Conservation (phyloP, 2,113 vertebrate species). For the Columbina picui region DNA sequence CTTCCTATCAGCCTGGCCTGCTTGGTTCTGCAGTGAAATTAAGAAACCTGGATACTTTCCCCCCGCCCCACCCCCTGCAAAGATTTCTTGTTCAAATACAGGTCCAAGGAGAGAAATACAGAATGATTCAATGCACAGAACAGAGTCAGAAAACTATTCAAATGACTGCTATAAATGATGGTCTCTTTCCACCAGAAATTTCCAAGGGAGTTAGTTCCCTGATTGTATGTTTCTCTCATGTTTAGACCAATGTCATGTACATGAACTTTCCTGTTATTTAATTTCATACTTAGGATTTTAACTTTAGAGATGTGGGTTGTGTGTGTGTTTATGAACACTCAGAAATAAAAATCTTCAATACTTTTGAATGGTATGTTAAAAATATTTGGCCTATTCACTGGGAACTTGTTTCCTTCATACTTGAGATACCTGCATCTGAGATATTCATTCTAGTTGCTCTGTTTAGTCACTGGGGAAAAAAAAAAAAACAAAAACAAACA, state of each 20-base stretch:
- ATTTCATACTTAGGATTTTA: constrained; percentile 3
- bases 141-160: neutral
- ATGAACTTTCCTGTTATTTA: neutral
- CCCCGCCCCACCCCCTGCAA: too few species aligned
- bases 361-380: neutral
- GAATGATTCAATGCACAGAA: neutral
- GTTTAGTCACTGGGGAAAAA: neutral
- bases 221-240: neutral
- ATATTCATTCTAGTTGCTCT: neutral
- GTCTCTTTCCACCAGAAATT: constrained; percentile 5
- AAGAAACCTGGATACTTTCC: neutral
- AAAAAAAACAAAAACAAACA: neutral
- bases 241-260: neutral
- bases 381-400: neutral
- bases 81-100: neutral
- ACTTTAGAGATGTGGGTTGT: neutral
- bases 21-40: neutral
- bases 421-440: neutral
- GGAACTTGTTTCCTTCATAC: neutral
- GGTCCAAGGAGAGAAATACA: neutral
- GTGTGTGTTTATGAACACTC: neutral
- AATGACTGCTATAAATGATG: neutral
- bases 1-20: neutral
- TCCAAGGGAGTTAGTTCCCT: neutral
- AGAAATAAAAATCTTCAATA: constrained; percentile 23